These are phyloP conservation scores for Lamprologus callipterus DNA, from an alignment of 2,113 vertebrate genomes.

Conservation along the genomic window DNA sequence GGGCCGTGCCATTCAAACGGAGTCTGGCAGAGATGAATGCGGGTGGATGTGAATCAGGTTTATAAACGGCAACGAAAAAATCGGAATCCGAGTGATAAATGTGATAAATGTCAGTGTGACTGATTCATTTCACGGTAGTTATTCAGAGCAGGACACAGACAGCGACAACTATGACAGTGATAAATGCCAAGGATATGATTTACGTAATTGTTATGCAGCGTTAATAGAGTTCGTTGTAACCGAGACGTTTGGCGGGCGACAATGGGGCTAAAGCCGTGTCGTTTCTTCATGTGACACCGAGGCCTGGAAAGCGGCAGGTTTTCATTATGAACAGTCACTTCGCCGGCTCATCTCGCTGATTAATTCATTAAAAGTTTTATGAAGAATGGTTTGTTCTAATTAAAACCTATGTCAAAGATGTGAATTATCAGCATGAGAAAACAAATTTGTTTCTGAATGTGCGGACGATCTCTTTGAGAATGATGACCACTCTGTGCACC, in stretches of 20 bases:
- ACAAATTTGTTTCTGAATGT: neutral
- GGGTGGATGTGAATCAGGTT: conserved; percentile 29
- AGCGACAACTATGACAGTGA: conserved; percentile 18
- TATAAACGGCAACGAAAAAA: conserved; percentile 5
- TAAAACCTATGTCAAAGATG: neutral
- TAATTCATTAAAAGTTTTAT: neutral
- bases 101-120: conserved; percentile 35
- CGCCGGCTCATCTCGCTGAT: neutral
- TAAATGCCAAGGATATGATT: conserved; percentile 25
- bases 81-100: neutral
- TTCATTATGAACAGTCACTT: neutral
- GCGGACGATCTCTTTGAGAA: neutral
- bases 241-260: neutral
- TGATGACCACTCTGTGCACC: neutral
- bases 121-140: conserved; percentile 14
- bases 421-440: neutral
- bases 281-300: neutral
- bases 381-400: neutral
- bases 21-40: neutral
- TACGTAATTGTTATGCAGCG: conserved; percentile 7
- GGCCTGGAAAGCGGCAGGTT: neutral
- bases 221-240: neutral
- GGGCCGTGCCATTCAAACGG: neutral
- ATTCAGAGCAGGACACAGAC: conserved; percentile 3
- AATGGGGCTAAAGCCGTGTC: neutral